A percentile compares a stretch with the other conserved stretches of the same genome.
phyloP scores from a whole-genome alignment of 1,140 invertebrate genomes.

The Forficula auricularia region DNA sequence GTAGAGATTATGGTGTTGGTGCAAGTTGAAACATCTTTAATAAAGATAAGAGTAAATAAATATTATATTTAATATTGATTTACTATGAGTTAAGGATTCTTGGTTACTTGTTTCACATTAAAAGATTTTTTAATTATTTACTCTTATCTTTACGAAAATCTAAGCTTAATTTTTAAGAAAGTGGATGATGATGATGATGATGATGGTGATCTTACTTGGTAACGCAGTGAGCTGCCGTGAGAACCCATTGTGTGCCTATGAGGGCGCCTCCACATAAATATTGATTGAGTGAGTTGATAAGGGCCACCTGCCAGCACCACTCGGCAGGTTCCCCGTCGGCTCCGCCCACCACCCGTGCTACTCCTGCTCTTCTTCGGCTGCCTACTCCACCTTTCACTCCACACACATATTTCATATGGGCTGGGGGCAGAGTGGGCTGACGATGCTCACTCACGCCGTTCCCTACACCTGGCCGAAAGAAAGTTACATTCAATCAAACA shows the following conservation, averaged over 20 bases:
- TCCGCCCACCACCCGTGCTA: constrained; percentile 64
- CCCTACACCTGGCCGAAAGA: neutral
- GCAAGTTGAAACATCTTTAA: no score
- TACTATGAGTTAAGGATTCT: no score
- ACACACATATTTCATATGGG: constrained; percentile 80
- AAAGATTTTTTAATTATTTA: no score
- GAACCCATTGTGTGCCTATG: constrained; percentile 84
- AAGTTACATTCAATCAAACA: no score
- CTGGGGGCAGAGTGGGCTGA: constrained; percentile 37
- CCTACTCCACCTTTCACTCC: constrained; percentile 55
- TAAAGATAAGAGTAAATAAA: no score
- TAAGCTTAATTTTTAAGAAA: no score
- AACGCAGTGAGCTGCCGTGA: constrained; percentile 90
- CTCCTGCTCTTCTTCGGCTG: constrained; percentile 26
- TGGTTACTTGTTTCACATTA: no score
- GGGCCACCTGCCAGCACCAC: constrained; percentile 90
- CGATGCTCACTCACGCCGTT: constrained; percentile 20
- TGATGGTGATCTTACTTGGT: constrained; percentile 74
- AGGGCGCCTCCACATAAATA: constrained; percentile 90
- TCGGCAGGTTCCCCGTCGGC: constrained; percentile 75
- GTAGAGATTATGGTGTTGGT: no score
- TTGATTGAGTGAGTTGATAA: constrained; percentile 84
- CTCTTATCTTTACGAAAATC: no score
- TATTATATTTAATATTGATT: no score
- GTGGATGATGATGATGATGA: no score